Evolutionary conservation across 2,888 invertebrate genomes (phyloP).

Genomic region (Mesorhabditis spiculigera): DNA sequence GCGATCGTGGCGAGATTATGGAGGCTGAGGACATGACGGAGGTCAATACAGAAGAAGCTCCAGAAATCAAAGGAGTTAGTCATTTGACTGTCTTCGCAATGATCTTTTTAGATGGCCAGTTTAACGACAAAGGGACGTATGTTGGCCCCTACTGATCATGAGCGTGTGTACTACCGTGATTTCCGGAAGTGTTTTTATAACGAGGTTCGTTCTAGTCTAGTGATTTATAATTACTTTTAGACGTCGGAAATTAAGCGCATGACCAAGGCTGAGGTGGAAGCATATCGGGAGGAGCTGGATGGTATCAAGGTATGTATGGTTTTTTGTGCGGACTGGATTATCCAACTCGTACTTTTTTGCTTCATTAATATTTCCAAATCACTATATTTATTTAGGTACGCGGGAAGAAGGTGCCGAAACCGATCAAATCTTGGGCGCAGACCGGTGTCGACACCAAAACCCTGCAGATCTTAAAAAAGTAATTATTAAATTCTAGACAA

Average conservation of each 20-base stretch:
- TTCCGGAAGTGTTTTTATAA: constrained; percentile 95
- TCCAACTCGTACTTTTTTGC: too few species aligned
- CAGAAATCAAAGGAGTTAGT: constrained; percentile 87
- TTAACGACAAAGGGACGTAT: constrained; percentile 51
- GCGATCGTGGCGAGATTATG: constrained; percentile 23
- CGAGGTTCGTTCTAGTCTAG: constrained; percentile 65
- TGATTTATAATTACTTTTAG: constrained; percentile 58
- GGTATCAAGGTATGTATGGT: constrained; percentile 72
- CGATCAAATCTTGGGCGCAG: constrained; percentile 93
- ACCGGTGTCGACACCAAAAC: constrained; percentile 94
- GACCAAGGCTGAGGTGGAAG: constrained; percentile 71
- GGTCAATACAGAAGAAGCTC: constrained; percentile 81
- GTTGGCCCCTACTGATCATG: constrained; percentile 82
- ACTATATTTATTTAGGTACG: constrained; percentile 65
- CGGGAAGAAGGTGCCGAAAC: constrained; percentile 92
- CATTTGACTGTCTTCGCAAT: constrained; percentile 61
- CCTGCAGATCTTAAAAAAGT: constrained; percentile 82
- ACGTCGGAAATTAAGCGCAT: constrained; percentile 85
- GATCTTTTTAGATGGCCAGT: constrained; percentile 48
- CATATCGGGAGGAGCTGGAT: constrained; percentile 74
- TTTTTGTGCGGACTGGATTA: neutral
- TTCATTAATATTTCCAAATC: neutral
- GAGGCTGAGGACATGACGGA: constrained; percentile 22
- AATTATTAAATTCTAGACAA: constrained; percentile 7
- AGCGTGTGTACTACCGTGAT: constrained; percentile 78